Percentiles rank a stretch among this genome's conserved stretches.
Evolutionary conservation across 2,888 invertebrate genomes (phyloP).

Genomic region (Scaeva pyrastri): DNA sequence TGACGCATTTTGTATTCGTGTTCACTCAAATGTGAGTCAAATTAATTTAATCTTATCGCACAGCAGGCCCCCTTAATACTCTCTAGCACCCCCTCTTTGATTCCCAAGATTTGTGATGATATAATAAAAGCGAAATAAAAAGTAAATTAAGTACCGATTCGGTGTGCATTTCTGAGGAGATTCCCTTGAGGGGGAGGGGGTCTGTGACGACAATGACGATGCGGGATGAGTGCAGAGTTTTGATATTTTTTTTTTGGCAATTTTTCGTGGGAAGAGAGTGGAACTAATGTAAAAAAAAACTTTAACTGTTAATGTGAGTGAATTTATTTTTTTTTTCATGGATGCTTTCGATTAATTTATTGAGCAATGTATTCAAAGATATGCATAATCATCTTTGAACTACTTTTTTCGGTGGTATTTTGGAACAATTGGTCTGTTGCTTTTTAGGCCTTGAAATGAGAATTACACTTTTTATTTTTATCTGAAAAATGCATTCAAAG

Average conservation of each 20-base stretch:
- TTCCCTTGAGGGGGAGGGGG: slow-evolving; percentile 27
- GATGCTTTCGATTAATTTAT: slow-evolving; percentile 23
- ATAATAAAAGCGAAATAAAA: slow-evolving; percentile 37
- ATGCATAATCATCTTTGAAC: slow-evolving; percentile 65
- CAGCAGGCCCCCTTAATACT: too few relatives aligned
- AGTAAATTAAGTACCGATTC: slow-evolving; percentile 39
- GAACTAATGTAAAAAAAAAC: slow-evolving; percentile 42
- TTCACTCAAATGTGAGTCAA: slow-evolving; percentile 56
- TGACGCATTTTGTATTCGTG: slow-evolving; percentile 63
- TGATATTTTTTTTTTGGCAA: slow-evolving; percentile 6
- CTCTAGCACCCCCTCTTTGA: not conserved
- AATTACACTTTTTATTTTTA: slow-evolving; percentile 1
- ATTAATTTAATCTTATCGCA: slow-evolving; percentile 56
- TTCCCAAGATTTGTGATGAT: slow-evolving; percentile 34
- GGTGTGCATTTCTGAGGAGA: slow-evolving; percentile 34
- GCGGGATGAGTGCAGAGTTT: not conserved
- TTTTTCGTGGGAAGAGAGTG: slow-evolving; percentile 66
- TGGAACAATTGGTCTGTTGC: slow-evolving; percentile 6
- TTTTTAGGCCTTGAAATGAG: slow-evolving; percentile 37
- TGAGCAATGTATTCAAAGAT: slow-evolving; percentile 41
- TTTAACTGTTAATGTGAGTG: slow-evolving; percentile 35
- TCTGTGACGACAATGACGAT: not conserved
- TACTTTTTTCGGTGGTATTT: slow-evolving; percentile 25
- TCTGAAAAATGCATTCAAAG: slow-evolving; percentile 43
- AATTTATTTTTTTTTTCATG: not conserved